Evolutionary conservation across 1,140 invertebrate species (phyloP), one percentile per base, ranked within the genome.

Genomic region (Formica exsecta): DNA sequence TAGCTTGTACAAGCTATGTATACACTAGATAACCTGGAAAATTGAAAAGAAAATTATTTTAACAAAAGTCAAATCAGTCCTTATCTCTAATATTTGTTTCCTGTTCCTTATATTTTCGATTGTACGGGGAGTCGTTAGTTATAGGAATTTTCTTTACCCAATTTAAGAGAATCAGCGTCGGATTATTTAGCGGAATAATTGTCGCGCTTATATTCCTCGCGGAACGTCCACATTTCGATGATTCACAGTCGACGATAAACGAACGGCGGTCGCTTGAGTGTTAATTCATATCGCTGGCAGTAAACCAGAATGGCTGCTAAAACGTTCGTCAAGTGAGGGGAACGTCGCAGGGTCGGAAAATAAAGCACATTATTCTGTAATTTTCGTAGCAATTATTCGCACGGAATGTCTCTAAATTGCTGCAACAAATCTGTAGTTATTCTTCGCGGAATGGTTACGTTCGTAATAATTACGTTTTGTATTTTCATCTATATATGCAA

Each of bases 231-330:
- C 57, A 70, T 57, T 29, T 62, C 11, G 29, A 29, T 84, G 80
- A 84, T 84, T 84, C 80, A 84, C 57, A 44, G 68, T 61, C 51
- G 70, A 73, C 68, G 70, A 83, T 79, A 80, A 80, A 80, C 44
- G 38, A 80, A 68, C 22, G 57, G 54, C 65, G 51, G 80, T 73
- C 32, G 73, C 19, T 41, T 19, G 74, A 80, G 84, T 79, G 84
- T 44, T 79, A 79, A 86, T 80, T 66, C 74, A 70, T 65, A 66
- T 25, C 54, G 75, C 51, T 80, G 75, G 75, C 84, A 86, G 51
- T 79, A 80, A 86, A 86, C 75, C 84, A 86, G 62, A 86, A 85
- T 77, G 74, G 32, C 38, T 25, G 44, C 68, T 85, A 81, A 79
- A 86, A 22, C 25, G 74, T 57, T 81, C 32, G 54, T 79, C 32